These are phyloP conservation scores for Columba janthina DNA, from an alignment of 2,113 vertebrate genomes.

Conservation along the genomic window DNA sequence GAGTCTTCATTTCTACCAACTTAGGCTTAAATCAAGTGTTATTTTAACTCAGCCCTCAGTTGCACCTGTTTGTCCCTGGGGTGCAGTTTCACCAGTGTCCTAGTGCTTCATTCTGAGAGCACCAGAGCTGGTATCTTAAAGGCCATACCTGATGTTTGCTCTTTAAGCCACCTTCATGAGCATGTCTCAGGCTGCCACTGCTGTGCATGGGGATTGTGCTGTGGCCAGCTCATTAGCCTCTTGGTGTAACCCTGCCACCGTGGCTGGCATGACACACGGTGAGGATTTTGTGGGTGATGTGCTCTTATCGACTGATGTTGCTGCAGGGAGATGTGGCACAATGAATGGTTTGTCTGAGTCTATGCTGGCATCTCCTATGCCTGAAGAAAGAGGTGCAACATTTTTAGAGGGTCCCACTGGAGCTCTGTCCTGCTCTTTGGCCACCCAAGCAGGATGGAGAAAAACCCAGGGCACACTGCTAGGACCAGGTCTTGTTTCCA, in stretches of 20 bases:
- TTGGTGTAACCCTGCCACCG: rapidly evolving
- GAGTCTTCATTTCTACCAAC: neutral
- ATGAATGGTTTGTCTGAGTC: neutral
- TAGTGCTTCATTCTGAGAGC: neutral
- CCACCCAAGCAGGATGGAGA: neutral
- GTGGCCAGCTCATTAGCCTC: neutral
- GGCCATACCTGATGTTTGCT: neutral
- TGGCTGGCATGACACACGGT: rapidly evolving
- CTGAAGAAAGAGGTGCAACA: neutral
- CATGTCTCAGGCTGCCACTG: neutral
- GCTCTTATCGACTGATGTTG: neutral
- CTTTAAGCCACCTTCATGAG: neutral
- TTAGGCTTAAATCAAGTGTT: neutral
- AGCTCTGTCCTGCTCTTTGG: neutral
- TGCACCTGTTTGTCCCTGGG: neutral
- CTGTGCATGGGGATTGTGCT: neutral
- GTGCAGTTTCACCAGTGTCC: neutral
- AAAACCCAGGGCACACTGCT: neutral
- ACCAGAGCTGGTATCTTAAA: neutral
- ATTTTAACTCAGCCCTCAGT: neutral
- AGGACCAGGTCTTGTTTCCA: neutral
- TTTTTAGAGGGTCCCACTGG: neutral
- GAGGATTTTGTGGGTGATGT: neutral
- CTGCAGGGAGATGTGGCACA: neutral
- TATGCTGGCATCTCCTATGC: neutral